These are phyloP conservation scores for Megamerina dolium DNA, from an alignment of 2,888 invertebrate genomes.

Conservation along the genomic window DNA sequence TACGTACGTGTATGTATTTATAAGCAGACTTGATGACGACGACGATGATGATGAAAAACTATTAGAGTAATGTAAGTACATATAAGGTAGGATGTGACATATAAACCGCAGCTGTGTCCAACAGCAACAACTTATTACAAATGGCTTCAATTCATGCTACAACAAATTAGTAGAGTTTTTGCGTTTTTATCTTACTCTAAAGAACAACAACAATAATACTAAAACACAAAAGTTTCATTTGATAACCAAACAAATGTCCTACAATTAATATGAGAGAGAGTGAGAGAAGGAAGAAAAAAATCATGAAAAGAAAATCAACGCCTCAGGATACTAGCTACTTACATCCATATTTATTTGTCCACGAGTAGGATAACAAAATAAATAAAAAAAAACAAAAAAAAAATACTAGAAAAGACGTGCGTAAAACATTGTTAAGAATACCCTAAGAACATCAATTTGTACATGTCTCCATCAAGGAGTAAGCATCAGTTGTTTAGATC, in stretches of 20 bases:
- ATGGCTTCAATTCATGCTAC: conserved; percentile 39
- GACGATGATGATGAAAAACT: no score
- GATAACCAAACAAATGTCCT: conserved; percentile 32
- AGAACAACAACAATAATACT: conserved; percentile 8
- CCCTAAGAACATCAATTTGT: conserved; percentile 44
- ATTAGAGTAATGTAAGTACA: no score
- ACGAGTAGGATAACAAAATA: no score
- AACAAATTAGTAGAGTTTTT: conserved; percentile 30
- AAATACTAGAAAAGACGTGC: conserved; percentile 1
- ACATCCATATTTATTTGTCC: no score
- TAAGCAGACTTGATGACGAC: no score
- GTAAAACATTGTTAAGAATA: conserved; percentile 40
- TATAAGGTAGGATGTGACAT: no score
- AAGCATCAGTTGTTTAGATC: conserved; percentile 41
- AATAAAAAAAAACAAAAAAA: neutral
- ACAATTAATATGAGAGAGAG: conserved; percentile 3
- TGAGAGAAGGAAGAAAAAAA: conserved; percentile 9
- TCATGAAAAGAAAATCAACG: no score
- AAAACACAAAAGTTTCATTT: no score
- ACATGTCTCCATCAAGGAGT: conserved; percentile 22
- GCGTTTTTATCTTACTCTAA: conserved; percentile 22
- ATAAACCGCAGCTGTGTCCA: conserved; percentile 34
- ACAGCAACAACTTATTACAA: conserved; percentile 38
- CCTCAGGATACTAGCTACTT: no score
- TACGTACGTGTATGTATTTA: no score